phyloP scores from a whole-genome alignment of 1,140 invertebrate genomes.

The Megalopta genalis region DNA sequence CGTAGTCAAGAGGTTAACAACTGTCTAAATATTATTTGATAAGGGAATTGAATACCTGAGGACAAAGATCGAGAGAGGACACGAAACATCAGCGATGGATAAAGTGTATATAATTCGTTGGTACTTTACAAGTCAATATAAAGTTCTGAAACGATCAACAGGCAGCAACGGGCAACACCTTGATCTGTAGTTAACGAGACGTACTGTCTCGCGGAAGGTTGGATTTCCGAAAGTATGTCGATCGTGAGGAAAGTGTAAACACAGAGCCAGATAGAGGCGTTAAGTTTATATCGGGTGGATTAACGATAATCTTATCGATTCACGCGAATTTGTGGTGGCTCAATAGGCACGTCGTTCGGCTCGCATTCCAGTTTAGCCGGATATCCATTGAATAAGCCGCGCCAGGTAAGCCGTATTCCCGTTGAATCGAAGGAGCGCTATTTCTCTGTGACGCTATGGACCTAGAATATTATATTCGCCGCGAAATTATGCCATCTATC shows the following conservation, averaged over 20 bases:
- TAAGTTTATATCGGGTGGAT: conserved; percentile 16
- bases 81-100: too few species aligned
- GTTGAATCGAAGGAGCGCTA: conserved; percentile 53
- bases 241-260: background rate
- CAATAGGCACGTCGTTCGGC: conserved; percentile 4
- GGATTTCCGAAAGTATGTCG: background rate
- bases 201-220: too few species aligned
- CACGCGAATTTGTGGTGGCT: background rate
- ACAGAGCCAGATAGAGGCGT: too few species aligned
- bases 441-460: conserved; percentile 55
- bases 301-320: conserved; percentile 38
- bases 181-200: too few species aligned
- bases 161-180: too few species aligned
- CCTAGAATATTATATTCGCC: conserved; percentile 62
- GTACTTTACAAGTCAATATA: too few species aligned
- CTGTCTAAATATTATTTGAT: too few species aligned
- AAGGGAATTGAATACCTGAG: too few species aligned
- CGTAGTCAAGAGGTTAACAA: too few species aligned
- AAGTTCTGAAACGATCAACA: too few species aligned
- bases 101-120: too few species aligned
- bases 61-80: too few species aligned
- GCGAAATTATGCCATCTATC: conserved; percentile 67
- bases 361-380: conserved; percentile 31
- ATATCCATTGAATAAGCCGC: conserved; percentile 30
- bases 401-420: conserved; percentile 34